Percentiles rank a stretch among this genome's conserved stretches.
phyloP scores from a whole-genome alignment of 2,888 invertebrate genomes.

The Entomobrya proxima region DNA sequence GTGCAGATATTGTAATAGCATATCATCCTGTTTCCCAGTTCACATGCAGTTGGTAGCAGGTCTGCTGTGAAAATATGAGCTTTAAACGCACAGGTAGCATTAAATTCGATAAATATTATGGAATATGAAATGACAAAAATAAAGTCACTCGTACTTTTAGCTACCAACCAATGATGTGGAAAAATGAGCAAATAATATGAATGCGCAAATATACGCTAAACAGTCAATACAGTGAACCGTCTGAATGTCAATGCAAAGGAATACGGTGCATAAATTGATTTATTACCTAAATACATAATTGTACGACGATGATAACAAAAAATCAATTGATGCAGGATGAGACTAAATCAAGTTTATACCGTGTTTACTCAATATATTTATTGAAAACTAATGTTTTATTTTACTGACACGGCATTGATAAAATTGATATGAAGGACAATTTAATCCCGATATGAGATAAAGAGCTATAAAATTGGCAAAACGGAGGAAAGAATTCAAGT shows the following conservation, averaged over 20 bases:
- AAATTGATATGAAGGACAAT: background rate
- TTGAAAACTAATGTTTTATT: background rate
- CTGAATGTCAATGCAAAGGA: background rate
- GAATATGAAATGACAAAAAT: no score
- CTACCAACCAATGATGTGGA: no score
- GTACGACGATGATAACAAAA: background rate
- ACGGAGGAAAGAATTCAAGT: background rate
- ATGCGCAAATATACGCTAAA: no score
- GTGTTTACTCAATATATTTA: background rate
- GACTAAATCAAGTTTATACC: background rate
- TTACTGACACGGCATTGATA: background rate
- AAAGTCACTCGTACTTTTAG: no score
- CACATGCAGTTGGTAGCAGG: background rate
- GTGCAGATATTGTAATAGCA: background rate
- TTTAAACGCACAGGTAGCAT: background rate
- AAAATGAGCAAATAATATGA: no score
- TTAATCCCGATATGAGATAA: background rate
- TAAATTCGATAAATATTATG: no score
- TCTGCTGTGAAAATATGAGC: background rate
- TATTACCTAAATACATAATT: background rate
- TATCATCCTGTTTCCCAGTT: background rate
- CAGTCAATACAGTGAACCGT: no score
- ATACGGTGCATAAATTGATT: background rate
- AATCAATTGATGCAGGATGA: background rate
- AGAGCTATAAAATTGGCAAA: no score